phyloP scores from a whole-genome alignment of 2,888 invertebrate genomes.

The Thymelicus sylvestris region DNA sequence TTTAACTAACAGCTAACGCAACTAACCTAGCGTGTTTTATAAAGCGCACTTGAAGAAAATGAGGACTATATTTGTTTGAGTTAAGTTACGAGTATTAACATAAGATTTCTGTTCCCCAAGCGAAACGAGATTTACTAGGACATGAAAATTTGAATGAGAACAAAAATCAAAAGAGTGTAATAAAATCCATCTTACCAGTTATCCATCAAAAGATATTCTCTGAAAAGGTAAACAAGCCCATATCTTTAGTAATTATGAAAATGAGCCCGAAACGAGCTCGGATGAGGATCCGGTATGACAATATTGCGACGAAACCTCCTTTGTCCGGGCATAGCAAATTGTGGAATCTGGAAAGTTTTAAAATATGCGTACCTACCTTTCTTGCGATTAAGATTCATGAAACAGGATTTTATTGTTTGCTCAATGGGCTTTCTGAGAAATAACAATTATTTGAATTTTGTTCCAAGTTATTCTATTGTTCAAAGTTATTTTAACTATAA shows the following conservation, averaged over 20 bases:
- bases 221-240: slow-evolving; percentile 19
- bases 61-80: too few relatives aligned
- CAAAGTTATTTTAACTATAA: too few relatives aligned
- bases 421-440: neutral
- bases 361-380: slow-evolving; percentile 14
- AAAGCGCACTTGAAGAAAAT: too few relatives aligned
- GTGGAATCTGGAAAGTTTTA: slow-evolving; percentile 39
- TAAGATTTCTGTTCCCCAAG: too few relatives aligned
- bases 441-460: slow-evolving; percentile 1
- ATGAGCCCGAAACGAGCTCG: slow-evolving; percentile 11
- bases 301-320: slow-evolving; percentile 50
- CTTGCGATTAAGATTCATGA: slow-evolving; percentile 14
- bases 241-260: slow-evolving; percentile 34
- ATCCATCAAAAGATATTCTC: slow-evolving; percentile 14
- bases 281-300: slow-evolving; percentile 31
- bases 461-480: neutral
- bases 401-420: slow-evolving; percentile 3
- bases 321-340: slow-evolving; percentile 56
- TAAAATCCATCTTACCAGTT: slow-evolving; percentile 4
- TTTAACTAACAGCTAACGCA: too few relatives aligned
- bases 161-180: neutral
- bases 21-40: too few relatives aligned
- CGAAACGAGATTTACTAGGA: neutral
- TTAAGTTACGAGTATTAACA: too few relatives aligned
- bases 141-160: neutral